These are phyloP conservation scores for Pterocles gutturalis DNA, from an alignment of 2,113 vertebrate genomes.

Conservation along the genomic window DNA sequence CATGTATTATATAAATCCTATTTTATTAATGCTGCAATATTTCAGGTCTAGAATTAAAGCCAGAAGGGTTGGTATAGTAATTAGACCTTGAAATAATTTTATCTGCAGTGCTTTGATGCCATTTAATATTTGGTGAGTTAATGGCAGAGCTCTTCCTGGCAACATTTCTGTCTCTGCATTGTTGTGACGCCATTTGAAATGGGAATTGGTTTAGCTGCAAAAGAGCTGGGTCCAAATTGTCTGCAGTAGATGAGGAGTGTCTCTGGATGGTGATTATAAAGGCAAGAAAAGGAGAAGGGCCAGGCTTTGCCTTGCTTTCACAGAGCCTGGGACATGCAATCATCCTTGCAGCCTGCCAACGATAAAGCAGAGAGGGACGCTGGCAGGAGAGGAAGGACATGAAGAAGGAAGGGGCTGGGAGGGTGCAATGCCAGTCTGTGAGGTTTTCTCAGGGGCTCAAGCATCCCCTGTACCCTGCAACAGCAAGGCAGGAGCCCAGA, in stretches of 20 bases:
- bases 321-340: fast-evolving
- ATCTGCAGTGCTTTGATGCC: slow-evolving; percentile 14
- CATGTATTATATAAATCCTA: not conserved
- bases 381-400: not conserved
- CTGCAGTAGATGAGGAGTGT: not conserved
- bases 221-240: not conserved
- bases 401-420: not conserved
- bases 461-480: not conserved
- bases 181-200: not conserved
- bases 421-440: not conserved
- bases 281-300: not conserved
- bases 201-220: not conserved
- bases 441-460: not conserved
- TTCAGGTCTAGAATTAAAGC: slow-evolving; percentile 47
- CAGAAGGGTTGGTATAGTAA: slow-evolving; percentile 36
- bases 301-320: not conserved
- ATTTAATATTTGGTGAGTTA: not conserved
- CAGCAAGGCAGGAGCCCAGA: not conserved
- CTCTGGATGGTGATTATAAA: not conserved
- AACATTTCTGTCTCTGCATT: not conserved
- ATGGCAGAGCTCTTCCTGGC: not conserved
- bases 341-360: not conserved
- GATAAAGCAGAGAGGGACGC: not conserved
- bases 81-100: slow-evolving; percentile 49
- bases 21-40: slow-evolving; percentile 14